These are phyloP conservation scores for Macrocentrus cingulum DNA, from an alignment of 1,140 invertebrate species.

Conservation along the genomic window DNA sequence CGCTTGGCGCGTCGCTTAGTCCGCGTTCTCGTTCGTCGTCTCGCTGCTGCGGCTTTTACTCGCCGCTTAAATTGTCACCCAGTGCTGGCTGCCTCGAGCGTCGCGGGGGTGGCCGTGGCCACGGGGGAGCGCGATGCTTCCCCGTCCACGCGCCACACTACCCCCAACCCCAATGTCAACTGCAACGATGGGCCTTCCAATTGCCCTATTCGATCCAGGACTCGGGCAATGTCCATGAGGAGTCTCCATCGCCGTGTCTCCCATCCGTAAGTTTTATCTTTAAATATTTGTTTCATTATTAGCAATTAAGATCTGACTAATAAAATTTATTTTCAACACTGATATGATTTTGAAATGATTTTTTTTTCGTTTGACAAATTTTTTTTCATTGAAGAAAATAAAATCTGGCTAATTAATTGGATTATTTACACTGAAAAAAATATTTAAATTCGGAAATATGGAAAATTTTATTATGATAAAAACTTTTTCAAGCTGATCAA, in stretches of 20 bases:
- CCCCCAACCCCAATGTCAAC: slow-evolving; percentile 34
- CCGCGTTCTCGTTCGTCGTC: slow-evolving; percentile 52
- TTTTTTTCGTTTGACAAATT: too few relatives aligned
- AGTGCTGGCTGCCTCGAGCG: slow-evolving; percentile 33
- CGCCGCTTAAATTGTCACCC: slow-evolving; percentile 44
- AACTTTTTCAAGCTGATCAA: too few relatives aligned
- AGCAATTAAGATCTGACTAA: too few relatives aligned
- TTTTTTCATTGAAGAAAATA: too few relatives aligned
- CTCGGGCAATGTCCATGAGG: slow-evolving; percentile 53
- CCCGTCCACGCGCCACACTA: slow-evolving; percentile 41
- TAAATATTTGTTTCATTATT: too few relatives aligned
- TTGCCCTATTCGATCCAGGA: slow-evolving; percentile 37
- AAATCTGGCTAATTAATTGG: too few relatives aligned
- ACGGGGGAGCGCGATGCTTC: slow-evolving; percentile 38
- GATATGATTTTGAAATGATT: too few relatives aligned
- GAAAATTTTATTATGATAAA: too few relatives aligned
- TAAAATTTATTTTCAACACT: too few relatives aligned
- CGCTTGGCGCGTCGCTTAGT: slow-evolving; percentile 56
- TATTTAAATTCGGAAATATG: too few relatives aligned
- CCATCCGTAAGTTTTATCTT: slow-evolving; percentile 52
- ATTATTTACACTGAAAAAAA: too few relatives aligned
- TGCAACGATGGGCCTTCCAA: slow-evolving; percentile 18
- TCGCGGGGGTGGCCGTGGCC: slow-evolving; percentile 38
- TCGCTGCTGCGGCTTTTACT: slow-evolving; percentile 37
- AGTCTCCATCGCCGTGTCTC: slow-evolving; percentile 56